Conservation (phyloP, 1,140 invertebrate species). For the Archegozetes longisetosus region DNA sequence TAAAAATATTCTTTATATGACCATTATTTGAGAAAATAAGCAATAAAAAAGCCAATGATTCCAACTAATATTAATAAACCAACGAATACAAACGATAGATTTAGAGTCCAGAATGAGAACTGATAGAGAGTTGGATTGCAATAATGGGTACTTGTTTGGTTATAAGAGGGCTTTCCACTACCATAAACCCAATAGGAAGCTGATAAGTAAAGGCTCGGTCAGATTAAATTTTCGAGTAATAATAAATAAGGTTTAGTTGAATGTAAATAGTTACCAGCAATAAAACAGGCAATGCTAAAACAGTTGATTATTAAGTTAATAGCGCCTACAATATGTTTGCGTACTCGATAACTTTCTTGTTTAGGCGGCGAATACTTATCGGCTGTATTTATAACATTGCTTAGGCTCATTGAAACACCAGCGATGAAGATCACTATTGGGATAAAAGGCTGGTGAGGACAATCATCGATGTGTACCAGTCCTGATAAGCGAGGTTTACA, state of each 20-base stretch:
- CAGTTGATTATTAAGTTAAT: background rate
- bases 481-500: background rate
- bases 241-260: background rate
- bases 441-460: background rate
- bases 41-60: too few species aligned
- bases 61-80: too few species aligned
- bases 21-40: too few species aligned
- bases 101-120: background rate
- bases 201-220: background rate
- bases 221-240: background rate
- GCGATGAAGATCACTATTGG: background rate
- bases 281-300: background rate
- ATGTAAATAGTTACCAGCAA: background rate
- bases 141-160: background rate
- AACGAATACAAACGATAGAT: background rate
- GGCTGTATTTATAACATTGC: background rate
- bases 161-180: background rate
- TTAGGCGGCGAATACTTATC: background rate
- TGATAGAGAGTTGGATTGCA: background rate
- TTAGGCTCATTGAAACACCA: background rate
- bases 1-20: too few species aligned
- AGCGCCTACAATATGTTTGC: background rate
- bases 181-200: background rate
- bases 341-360: background rate
- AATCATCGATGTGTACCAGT: background rate